Conservation (phyloP, 2,113 vertebrate genomes). For the Cairina moschata region DNA sequence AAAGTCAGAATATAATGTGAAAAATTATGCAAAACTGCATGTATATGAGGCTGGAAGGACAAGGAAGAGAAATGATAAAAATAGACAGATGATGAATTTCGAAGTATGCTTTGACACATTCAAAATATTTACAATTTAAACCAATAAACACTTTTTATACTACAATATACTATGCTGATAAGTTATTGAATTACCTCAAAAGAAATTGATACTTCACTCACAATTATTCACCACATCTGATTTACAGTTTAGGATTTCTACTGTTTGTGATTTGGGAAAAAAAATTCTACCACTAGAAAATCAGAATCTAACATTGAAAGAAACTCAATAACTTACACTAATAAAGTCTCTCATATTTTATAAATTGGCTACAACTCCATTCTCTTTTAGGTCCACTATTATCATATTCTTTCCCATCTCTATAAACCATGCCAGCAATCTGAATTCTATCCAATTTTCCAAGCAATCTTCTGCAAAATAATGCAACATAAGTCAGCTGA, state of each 20-base stretch:
- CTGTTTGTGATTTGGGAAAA: not conserved
- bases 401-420: not conserved
- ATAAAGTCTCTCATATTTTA: not conserved
- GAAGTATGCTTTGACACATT: not conserved
- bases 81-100: not conserved
- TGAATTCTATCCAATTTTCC: slow-evolving; percentile 17
- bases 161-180: not conserved
- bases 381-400: not conserved
- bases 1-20: not conserved
- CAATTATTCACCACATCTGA: not conserved
- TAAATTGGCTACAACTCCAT: not conserved
- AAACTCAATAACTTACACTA: not conserved
- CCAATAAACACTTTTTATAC: not conserved
- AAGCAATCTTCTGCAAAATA: not conserved
- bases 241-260: not conserved
- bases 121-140: not conserved
- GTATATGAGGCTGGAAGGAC: not conserved
- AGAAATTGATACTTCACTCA: not conserved
- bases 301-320: not conserved
- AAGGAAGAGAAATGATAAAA: not conserved
- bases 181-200: not conserved
- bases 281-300: not conserved
- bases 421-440: not conserved
- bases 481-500: not conserved
- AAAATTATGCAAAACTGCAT: not conserved